phyloP scores from a whole-genome alignment of 1,140 invertebrate genomes.

The Drosophila dunni region DNA sequence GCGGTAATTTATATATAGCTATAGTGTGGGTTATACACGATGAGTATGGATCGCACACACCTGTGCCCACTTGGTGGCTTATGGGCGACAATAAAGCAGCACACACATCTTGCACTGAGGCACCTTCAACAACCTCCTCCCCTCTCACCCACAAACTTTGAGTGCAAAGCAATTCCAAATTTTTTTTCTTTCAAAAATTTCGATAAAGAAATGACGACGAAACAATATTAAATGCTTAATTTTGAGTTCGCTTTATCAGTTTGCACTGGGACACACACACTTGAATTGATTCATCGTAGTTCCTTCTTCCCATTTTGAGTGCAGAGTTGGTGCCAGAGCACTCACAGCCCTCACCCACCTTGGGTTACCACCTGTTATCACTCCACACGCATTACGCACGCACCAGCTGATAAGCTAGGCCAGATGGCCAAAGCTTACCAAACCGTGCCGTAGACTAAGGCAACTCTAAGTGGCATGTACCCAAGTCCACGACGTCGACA shows the following conservation, averaged over 20 bases:
- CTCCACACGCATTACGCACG: constrained; percentile 40
- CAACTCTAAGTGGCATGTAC: constrained; percentile 3
- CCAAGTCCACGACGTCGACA: constrained; percentile 14
- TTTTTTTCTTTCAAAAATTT: constrained; percentile 6
- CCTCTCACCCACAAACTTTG: constrained; percentile 14
- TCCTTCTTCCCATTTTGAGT: constrained; percentile 20
- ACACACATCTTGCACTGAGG: constrained; percentile 42
- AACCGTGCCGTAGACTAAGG: constrained; percentile 7
- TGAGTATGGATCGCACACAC: constrained; percentile 27
- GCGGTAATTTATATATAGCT: constrained; percentile 7
- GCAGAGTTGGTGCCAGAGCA: constrained; percentile 21
- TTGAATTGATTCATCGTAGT: constrained; percentile 12
- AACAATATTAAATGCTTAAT: constrained; percentile 8
- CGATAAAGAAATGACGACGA: constrained; percentile 6
- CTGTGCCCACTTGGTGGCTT: constrained; percentile 37
- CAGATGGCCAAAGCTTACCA: constrained; percentile 40
- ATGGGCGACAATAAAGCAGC: constrained; percentile 30
- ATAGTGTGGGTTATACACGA: constrained; percentile 5
- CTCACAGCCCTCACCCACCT: constrained; percentile 1
- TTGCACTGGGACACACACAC: constrained; percentile 7
- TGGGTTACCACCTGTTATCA: constrained; percentile 17
- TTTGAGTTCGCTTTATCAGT: not conserved
- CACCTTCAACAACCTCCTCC: not conserved
- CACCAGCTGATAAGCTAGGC: constrained; percentile 33
- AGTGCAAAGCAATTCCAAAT: constrained; percentile 74